phyloP scores from a whole-genome alignment of 2,888 invertebrate species.

The Choristoneura rosaceana region DNA sequence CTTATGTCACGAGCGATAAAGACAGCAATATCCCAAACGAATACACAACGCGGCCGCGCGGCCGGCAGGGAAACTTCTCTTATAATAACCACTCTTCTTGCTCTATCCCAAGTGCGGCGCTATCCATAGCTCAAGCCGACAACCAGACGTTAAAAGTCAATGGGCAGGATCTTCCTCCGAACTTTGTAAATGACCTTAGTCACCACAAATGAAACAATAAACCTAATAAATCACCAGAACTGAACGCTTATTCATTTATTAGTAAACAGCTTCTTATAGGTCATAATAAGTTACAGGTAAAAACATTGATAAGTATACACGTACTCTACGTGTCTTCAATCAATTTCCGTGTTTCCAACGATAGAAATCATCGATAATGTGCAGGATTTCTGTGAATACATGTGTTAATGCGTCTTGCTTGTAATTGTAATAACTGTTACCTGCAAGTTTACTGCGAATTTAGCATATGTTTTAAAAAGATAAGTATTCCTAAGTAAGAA shows the following conservation, averaged over 20 bases:
- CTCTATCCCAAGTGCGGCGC: no score
- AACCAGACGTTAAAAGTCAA: no score
- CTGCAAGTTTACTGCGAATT: background rate
- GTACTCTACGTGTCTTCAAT: constrained; percentile 32
- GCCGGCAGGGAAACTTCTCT: no score
- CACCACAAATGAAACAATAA: background rate
- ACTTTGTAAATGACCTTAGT: background rate
- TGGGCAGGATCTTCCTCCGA: no score
- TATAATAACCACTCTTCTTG: no score
- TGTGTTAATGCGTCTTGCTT: constrained; percentile 41
- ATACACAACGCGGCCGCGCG: no score
- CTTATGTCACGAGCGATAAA: no score
- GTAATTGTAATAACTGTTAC: constrained; percentile 31
- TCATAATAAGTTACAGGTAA: background rate
- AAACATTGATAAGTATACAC: constrained; percentile 19
- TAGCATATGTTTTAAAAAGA: background rate
- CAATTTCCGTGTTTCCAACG: constrained; percentile 34
- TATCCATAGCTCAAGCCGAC: no score
- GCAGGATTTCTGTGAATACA: constrained; percentile 37
- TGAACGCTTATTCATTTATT: background rate
- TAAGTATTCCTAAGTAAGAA: no score
- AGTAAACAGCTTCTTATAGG: background rate
- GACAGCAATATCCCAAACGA: no score
- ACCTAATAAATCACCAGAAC: background rate
- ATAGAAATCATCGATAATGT: constrained; percentile 34